Evolutionary conservation across 2,113 vertebrate species (phyloP).

Genomic region (Semicossyphus pulcher): DNA sequence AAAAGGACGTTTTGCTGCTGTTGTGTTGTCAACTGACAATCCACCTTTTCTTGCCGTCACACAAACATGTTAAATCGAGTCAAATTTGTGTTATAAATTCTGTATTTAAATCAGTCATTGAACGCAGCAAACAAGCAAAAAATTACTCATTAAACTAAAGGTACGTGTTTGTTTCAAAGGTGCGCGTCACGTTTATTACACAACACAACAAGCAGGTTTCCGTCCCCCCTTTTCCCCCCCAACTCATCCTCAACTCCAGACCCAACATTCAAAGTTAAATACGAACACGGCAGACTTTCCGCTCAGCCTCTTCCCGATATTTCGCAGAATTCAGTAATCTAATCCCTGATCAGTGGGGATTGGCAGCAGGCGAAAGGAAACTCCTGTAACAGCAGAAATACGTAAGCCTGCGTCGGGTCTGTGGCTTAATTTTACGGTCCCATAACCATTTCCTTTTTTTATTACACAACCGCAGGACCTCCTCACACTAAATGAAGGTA

Average conservation of each 20-base stretch:
- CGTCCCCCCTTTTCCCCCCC: not conserved
- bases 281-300: not conserved
- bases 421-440: not conserved
- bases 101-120: not conserved
- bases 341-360: constrained; percentile 48
- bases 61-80: no score
- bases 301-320: not conserved
- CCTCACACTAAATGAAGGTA: not conserved
- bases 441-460: not conserved
- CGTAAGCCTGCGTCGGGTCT: not conserved
- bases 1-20: no score
- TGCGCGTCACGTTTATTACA: no score
- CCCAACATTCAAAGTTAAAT: not conserved
- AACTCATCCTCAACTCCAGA: not conserved
- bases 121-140: not conserved
- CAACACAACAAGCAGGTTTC: not conserved
- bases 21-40: no score
- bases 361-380: constrained; percentile 15
- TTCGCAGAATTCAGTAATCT: constrained; percentile 24
- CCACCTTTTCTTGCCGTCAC: no score
- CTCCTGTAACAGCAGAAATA: constrained; percentile 20
- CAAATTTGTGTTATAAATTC: no score
- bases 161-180: no score
- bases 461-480: not conserved
- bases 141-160: no score